Evolutionary conservation across 2,797 vertebrate genomes (phyloP), one percentile per base, ranked within the genome.

Genomic region (Odontamblyopus lacepedii): DNA sequence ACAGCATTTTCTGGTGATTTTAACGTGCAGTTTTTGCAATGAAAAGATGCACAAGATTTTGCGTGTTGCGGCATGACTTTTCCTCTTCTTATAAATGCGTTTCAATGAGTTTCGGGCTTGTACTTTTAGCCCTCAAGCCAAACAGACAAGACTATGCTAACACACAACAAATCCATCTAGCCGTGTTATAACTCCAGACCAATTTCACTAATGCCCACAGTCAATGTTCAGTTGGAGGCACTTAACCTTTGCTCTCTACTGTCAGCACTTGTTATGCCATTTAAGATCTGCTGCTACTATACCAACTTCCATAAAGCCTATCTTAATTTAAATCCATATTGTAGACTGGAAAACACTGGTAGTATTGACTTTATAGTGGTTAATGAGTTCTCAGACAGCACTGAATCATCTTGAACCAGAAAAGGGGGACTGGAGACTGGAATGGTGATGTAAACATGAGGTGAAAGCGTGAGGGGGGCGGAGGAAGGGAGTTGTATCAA

Each of bases 171-270:
- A 71, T 73, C 67, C 69, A 85, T 77, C 74, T 80, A 73, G 78
- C 74, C 69, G 12, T 63, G 61, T 63, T 38, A 78, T 64, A 74
- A 76, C 76, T 72, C 61, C 61, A 61, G 19, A 76, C 74, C 84
- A 81, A 80, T 87, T 82, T 60, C 66, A 67, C 81, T 87, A 87
- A 86, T 87, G 88, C 74, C 63, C 63, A 6, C 72, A 75, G 83
- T 88, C 82, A 80, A 69, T 87, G 87, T 90, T 87, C 87, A 85
- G 79, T 86, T 79, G 72, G 81, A 85, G 78, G 83, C 87, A 91
- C 89, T 92, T 92, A 89, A 90, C 91, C 91, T 87, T 80, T 79
- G 72, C 78, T 85, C 83, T 83, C 72, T 44, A 82, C 87, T 87
- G 89, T 88, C 91, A 86, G 81, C 72, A 59, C 85, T 88, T 74